phyloP scores from a whole-genome alignment of 1,140 invertebrate species.

The Bombus soroeensis region DNA sequence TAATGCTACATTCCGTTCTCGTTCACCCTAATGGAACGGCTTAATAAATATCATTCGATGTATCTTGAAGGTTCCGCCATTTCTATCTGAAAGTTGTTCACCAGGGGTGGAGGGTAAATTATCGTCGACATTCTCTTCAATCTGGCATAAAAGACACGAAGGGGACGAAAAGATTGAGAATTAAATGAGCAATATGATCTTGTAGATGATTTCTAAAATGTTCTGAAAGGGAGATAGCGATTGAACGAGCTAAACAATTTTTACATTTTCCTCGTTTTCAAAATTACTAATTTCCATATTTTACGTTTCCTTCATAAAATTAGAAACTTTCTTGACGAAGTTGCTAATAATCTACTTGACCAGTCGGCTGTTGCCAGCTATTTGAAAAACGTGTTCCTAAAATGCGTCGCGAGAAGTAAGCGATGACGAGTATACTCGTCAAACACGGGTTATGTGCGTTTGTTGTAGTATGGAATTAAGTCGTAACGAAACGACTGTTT shows the following conservation, averaged over 20 bases:
- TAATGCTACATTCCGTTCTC: not conserved
- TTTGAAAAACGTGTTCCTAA: no score
- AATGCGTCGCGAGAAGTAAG: no score
- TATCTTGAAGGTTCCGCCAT: not conserved
- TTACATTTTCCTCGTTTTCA: no score
- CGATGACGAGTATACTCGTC: no score
- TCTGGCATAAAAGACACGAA: not conserved
- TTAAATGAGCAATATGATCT: not conserved
- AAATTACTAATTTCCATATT: not conserved
- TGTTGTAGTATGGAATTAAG: no score
- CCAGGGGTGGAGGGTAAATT: not conserved
- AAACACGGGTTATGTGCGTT: no score
- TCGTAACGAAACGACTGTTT: no score
- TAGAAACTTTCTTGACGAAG: no score
- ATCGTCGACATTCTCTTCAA: not conserved
- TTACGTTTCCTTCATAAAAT: not conserved
- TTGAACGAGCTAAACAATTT: not conserved
- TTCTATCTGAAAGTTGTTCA: not conserved
- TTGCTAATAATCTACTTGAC: no score
- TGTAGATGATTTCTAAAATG: not conserved
- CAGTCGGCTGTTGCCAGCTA: no score
- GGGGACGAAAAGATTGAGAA: not conserved
- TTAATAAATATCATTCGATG: conserved; percentile 15
- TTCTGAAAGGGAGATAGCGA: not conserved
- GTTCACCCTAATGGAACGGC: not conserved